Evolutionary conservation across 2,797 vertebrate genomes (phyloP), one percentile per base, ranked within the genome.

Genomic region (Cyprinella venusta): DNA sequence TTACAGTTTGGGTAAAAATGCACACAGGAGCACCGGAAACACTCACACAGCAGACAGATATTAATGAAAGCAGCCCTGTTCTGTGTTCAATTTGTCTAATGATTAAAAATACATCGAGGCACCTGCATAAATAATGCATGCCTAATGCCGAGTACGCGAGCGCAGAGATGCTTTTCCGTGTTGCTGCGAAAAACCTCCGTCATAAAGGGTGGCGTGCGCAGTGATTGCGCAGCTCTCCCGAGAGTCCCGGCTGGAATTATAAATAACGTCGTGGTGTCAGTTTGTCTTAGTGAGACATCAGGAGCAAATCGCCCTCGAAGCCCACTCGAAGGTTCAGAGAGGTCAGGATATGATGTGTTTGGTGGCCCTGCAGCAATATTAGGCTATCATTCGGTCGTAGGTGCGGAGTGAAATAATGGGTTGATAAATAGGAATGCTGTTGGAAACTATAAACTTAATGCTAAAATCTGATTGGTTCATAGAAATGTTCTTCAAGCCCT

Each of bases 121-220:
- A 88, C 82, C 83, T 86, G 86, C 87, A 90, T 91, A 87, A 91
- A 91, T 90, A 86, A 90, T 90, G 86, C 81, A 91, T 87, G 80
- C 77, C 75, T 83, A 87, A 87, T 87, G 79, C 64, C 52, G 80
- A 86, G 77, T 79, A 80, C 45, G 74, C 76, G 56, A 68, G 72
- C 36, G 36, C 24, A 81, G 78, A 84, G 85, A 76, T 80, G 76
- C 79, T 86, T 85, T 87, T 85, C 67, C 16, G 79, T 86, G 82
- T 89, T 81, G 83, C 87, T 65, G 79, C 33, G n/a, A 50, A 67
- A 78, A 81, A 69, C 70, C 82, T 78, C 70, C 59, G 26, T 78
- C 83, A 77, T 81, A 81, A 81, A 52, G 70, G 56, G 76, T 86
- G 70, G 75, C 36, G 68, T 83, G 76, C 59, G 8, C 56, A 82